These are phyloP conservation scores for Anguilla anguilla DNA, from an alignment of 2,797 vertebrate genomes.

Conservation along the genomic window DNA sequence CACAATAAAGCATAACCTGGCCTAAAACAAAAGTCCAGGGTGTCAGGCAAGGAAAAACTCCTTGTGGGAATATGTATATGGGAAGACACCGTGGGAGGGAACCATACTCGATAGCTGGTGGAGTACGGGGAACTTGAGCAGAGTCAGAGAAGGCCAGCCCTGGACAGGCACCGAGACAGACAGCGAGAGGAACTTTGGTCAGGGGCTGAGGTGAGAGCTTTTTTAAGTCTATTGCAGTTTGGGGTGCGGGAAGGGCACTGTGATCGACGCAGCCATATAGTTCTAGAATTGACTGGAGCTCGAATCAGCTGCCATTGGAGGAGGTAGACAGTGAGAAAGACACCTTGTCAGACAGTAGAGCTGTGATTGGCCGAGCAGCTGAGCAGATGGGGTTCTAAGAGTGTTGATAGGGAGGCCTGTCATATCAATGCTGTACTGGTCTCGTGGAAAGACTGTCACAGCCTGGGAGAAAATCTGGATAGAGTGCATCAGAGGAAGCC, in stretches of 20 bases:
- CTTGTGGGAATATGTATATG: too few relatives aligned
- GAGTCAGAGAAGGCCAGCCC: not conserved
- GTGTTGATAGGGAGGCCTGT: not conserved
- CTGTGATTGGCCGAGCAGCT: not conserved
- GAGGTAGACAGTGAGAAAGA: not conserved
- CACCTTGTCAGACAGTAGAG: not conserved
- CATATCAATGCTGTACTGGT: not conserved
- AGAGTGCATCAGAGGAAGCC: too few relatives aligned
- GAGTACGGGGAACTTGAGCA: not conserved
- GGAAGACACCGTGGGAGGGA: too few relatives aligned
- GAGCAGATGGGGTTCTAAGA: not conserved
- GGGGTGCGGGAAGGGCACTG: not conserved
- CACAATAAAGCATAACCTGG: too few relatives aligned
- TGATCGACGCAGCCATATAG: not conserved
- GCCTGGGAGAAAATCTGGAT: not conserved
- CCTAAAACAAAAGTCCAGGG: too few relatives aligned
- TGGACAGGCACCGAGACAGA: not conserved
- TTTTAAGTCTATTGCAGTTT: not conserved
- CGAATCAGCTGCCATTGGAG: not conserved
- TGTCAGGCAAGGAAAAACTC: too few relatives aligned
- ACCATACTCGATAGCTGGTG: too few relatives aligned
- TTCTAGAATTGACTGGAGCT: not conserved
- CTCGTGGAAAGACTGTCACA: not conserved
- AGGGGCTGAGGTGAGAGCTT: not conserved
- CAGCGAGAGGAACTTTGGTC: not conserved